Evolutionary conservation across 2,113 vertebrate genomes (phyloP), one percentile per base, ranked within the genome.

Genomic region (Thunnus maccoyii): DNA sequence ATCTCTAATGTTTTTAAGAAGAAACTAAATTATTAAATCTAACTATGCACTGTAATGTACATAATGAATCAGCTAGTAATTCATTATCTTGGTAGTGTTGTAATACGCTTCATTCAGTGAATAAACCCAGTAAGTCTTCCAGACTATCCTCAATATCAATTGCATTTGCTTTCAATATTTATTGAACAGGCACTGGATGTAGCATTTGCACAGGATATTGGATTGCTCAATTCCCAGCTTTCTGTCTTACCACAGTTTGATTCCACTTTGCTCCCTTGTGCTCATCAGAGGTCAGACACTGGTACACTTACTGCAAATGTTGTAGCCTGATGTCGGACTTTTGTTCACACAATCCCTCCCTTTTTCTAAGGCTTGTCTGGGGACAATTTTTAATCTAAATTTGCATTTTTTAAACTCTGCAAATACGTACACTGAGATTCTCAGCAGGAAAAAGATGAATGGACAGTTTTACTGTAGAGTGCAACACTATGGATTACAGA

Each of bases 261-360:
- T 66, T 57, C 32, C 52, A 65, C n/a, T 32, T 51, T 4, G 14
- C 27, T 73, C 20, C 13, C 72, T 48, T 64, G 75, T 75, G 72
- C 17, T 62, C 65, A 66, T 46, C 57, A 58, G 51, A 68, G 57
- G 44, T 76, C 76, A 80, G 64, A 71, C 80, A 57, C 69, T 68
- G 63, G 12, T 20, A 16, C 54, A 63, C 36, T 41, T 17, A 7
- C 25, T 68, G n/a, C 48, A 30, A 20, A 9, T 46, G 52, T 58
- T 32, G 60, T 65, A 54, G 46, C 41, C 9, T 69, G 48, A 60
- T 75, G 65, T 78, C 54, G 62, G 58, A 66, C 55, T 47, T 27
- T 13, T 20, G 41, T 54, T 54, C 20, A 25, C 20, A 69, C 25
- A 56, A 6, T 36, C 22, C 22, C 18, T 67, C 17, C 50, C 67